Evolutionary conservation across 2,113 vertebrate genomes (phyloP), one percentile per base, ranked within the genome.

Genomic region (Cricetomys ansorgei): DNA sequence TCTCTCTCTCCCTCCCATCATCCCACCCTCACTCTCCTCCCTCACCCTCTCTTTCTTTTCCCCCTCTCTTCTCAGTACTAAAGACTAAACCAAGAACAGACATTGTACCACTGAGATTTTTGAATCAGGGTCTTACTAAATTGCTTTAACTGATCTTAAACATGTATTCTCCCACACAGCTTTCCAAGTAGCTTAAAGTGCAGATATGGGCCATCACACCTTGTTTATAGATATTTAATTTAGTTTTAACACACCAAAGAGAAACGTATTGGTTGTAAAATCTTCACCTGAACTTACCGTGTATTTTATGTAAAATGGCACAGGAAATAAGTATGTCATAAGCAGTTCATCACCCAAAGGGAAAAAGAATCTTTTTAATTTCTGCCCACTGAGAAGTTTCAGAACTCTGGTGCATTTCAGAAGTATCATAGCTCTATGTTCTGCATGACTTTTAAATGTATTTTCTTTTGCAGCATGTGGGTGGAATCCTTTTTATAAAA

Each of bases 31-130:
- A 9, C 27, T 40, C 37, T 83, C 25, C 48, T 76, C 43, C 45
- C 73, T 95, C 57, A 83, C 25, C 50, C 27, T 88, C 40, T n/a
- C 45, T 65, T 89, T 77, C 75, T 10, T 69, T 87, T 43, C 40
- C n/a, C 55, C 16, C 50, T 57, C 40, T 75, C 40, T 53, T 91
- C 92, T 43, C 65, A 73, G 62, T 73, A 64, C 34, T 81, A 23
- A 57, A 55, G 53, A 40, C 25, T 83, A 57, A 83, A 45, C 59
- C 27, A 65, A 40, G n/a, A 45, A 16, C 4, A 72, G 31, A 34
- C 11, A 59, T 75, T 62, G 17, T 19, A 5, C 55, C 40, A 62
- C 40, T 62, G 88, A 37, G 53, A 25, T 69, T 57, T 84, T 40
- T 10, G 13, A 55, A 37, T 11, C 67, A 72, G 12, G 37, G 34